Evolutionary conservation across 2,113 vertebrate genomes (phyloP), one percentile per base, ranked within the genome.

Genomic region (Cercocebus atys): DNA sequence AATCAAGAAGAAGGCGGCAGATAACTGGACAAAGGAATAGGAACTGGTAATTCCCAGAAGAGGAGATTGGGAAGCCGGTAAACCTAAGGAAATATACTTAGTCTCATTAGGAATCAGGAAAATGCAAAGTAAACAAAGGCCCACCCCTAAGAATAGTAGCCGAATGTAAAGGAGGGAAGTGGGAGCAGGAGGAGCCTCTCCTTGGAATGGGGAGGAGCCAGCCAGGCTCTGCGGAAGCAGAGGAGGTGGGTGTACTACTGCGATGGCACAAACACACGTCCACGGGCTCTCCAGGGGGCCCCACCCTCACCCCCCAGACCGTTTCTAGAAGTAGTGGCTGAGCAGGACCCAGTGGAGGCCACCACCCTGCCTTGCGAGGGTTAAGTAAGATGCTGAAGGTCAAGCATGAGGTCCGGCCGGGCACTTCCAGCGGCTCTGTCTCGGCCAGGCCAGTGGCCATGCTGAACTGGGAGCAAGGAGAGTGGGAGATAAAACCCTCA

Each of bases 81-180:
- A 23, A 8, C 11, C 0, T 1, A 10, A 6, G 52, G 72, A 12
- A 27, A 52, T 8, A 10, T 4, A 6, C 12, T 5, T 0, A 3
- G 3, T 27, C 90, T 61, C 52, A 6, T 5, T 13, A 45, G 61
- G 61, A 45, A 17, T 14, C 70, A 68, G 78, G 86, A 38, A 47
- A 25, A 16, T 0, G 45, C 35, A 52, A 9, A 80, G 61, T 22
- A 72, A 35, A 61, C 1, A n/a, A 16, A 10, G 30, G 2, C 68
- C 35, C 23, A 6, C 27, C 2, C 94, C 9, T 16, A 32, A 8
- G 70, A 47, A 20, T 18, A 8, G 32, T 5, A 23, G 6, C 10
- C 40, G 1, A 13, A 27, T 8, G 14, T 52, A 12, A 22, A 64
- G 13, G 59, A 14, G 50, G 59, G 76, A 17, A 30, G 25, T 20